Conservation (phyloP, 2,113 vertebrate genomes). For the Hippocampus comes region DNA sequence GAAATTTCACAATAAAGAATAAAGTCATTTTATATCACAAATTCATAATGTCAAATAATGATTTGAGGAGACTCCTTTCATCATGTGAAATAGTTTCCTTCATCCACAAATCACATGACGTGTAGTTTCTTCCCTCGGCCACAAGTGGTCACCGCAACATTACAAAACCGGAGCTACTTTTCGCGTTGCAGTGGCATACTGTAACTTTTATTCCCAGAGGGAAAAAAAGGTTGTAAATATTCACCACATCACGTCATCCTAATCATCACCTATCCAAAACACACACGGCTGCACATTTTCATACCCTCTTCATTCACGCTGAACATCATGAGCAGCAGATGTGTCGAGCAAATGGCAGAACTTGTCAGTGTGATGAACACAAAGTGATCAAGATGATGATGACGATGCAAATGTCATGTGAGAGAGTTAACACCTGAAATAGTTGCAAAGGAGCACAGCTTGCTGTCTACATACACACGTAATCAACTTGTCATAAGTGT, state of each 20-base stretch:
- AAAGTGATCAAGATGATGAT: slow-evolving; percentile 23
- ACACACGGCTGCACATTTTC: slow-evolving; percentile 7
- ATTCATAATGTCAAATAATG: neutral
- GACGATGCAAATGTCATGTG: slow-evolving; percentile 41
- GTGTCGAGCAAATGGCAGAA: slow-evolving; percentile 39
- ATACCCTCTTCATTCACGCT: slow-evolving; percentile 21
- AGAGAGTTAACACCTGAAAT: slow-evolving; percentile 28
- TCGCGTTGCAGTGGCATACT: neutral
- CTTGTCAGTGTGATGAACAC: slow-evolving; percentile 43
- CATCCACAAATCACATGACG: neutral
- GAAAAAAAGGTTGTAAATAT: neutral
- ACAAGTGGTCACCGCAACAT: slow-evolving; percentile 54
- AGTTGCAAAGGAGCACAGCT: slow-evolving; percentile 18
- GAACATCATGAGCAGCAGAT: slow-evolving; percentile 37
- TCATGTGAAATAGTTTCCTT: neutral
- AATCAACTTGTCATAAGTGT: neutral
- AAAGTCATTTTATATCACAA: no score
- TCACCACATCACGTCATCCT: neutral
- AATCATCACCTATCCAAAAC: neutral
- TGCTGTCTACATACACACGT: slow-evolving; percentile 5
- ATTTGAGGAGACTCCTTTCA: neutral
- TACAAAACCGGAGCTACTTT: slow-evolving; percentile 1
- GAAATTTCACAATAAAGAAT: no score
- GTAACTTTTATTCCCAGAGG: neutral
- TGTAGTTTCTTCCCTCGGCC: slow-evolving; percentile 27